Conservation (phyloP, 2,797 vertebrate species). For the Eulemur albifrons region DNA sequence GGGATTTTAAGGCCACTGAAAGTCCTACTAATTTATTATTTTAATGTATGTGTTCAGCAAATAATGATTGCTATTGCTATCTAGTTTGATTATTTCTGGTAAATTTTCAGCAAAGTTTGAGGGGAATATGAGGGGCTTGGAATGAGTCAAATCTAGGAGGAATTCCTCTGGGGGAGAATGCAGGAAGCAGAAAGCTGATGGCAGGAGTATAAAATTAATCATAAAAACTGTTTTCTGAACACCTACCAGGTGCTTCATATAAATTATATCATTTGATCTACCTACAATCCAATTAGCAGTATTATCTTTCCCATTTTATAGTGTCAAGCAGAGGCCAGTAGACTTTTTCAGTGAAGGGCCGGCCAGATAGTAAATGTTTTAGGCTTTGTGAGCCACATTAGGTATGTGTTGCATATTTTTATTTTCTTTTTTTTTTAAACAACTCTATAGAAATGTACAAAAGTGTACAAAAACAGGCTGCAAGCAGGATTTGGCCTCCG, state of each 20-base stretch:
- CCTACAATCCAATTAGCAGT: not conserved
- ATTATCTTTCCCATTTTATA: not conserved
- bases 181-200: not conserved
- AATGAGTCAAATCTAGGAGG: not conserved
- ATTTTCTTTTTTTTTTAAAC: not conserved
- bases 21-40: not conserved
- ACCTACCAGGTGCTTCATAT: not conserved
- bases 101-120: not conserved
- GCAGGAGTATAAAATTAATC: not conserved
- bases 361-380: not conserved
- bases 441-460: not conserved
- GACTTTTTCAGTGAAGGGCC: not conserved
- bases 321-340: not conserved
- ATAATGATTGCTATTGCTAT: not conserved
- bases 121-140: not conserved
- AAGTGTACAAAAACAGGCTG: not conserved
- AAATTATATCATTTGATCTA: not conserved
- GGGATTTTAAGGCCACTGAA: slow-evolving; percentile 7
- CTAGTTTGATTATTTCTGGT: not conserved
- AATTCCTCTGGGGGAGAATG: not conserved
- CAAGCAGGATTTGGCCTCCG: not conserved
- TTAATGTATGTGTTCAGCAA: not conserved
- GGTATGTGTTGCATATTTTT: not conserved
- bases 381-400: not conserved
- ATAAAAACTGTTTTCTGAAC: not conserved